Conservation (phyloP, 2,888 invertebrate genomes). For the Athrips mouffetella region DNA sequence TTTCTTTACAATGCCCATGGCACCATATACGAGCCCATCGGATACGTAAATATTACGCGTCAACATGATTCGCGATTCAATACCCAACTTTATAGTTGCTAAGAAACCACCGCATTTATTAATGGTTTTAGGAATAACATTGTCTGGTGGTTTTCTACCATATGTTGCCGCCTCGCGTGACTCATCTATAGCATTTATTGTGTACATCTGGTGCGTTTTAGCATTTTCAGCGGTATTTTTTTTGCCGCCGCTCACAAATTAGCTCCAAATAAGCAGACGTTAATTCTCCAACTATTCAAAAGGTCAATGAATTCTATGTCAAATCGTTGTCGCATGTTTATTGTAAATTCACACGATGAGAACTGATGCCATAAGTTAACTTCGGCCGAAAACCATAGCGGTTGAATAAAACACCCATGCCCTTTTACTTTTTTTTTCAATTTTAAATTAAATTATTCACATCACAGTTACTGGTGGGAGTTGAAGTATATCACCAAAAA, state of each 20-base stretch:
- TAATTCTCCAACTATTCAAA: conserved; percentile 31
- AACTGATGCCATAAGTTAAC: conserved; percentile 30
- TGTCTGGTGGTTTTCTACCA: conserved; percentile 24
- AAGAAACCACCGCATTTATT: conserved; percentile 27
- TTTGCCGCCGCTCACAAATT: conserved; percentile 26
- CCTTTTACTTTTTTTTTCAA: no score
- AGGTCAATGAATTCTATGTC: conserved; percentile 32
- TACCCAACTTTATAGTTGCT: conserved; percentile 18
- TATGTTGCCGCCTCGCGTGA: conserved; percentile 30
- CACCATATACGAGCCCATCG: conserved; percentile 23
- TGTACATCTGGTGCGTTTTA: conserved; percentile 13
- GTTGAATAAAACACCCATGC: neutral
- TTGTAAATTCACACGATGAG: conserved; percentile 33
- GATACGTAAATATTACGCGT: conserved; percentile 29
- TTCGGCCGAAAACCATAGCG: neutral
- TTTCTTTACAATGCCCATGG: conserved; percentile 1
- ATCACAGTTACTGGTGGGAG: neutral
- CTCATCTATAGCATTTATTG: conserved; percentile 28
- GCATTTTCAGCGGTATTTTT: conserved; percentile 20
- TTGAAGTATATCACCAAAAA: neutral
- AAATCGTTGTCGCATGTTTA: conserved; percentile 38
- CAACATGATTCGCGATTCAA: conserved; percentile 31
- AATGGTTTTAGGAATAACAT: conserved; percentile 23
- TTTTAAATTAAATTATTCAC: no score
- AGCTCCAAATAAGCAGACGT: conserved; percentile 25